Conservation (phyloP, 2,113 vertebrate species). For the Oostethus manadensis region DNA sequence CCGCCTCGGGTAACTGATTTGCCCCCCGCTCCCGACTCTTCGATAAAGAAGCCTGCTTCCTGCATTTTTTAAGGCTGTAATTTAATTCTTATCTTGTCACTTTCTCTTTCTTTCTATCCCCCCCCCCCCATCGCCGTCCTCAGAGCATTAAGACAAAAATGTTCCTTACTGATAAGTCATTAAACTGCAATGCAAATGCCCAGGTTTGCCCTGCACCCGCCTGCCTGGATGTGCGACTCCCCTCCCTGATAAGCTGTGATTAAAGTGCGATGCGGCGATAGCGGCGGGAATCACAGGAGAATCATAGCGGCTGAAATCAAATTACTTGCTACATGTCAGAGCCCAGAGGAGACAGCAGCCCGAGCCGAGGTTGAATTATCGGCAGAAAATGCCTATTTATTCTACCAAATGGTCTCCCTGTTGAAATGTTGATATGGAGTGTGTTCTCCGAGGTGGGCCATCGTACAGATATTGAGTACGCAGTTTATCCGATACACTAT, state of each 20-base stretch:
- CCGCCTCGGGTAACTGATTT: slow-evolving; percentile 1
- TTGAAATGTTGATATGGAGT: neutral
- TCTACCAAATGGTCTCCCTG: neutral
- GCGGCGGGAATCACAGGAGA: neutral
- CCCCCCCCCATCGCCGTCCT: neutral
- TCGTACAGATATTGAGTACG: neutral
- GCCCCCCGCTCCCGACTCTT: neutral
- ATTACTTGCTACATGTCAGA: slow-evolving; percentile 8
- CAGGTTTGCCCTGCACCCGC: neutral
- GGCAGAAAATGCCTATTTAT: neutral
- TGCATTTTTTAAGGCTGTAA: neutral
- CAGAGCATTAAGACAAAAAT: neutral
- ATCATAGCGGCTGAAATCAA: neutral
- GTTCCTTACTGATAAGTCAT: neutral
- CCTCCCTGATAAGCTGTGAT: neutral
- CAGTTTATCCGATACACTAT: neutral
- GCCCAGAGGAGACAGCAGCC: neutral
- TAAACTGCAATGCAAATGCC: neutral
- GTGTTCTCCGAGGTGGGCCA: neutral
- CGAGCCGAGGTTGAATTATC: neutral
- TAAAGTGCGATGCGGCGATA: slow-evolving; percentile 5
- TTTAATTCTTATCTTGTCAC: neutral
- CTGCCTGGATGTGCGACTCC: neutral
- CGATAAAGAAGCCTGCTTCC: neutral
- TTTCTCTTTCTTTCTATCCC: neutral